Conservation (phyloP, 2,888 invertebrate genomes). For the Scelioninae gen. 1 region DNA sequence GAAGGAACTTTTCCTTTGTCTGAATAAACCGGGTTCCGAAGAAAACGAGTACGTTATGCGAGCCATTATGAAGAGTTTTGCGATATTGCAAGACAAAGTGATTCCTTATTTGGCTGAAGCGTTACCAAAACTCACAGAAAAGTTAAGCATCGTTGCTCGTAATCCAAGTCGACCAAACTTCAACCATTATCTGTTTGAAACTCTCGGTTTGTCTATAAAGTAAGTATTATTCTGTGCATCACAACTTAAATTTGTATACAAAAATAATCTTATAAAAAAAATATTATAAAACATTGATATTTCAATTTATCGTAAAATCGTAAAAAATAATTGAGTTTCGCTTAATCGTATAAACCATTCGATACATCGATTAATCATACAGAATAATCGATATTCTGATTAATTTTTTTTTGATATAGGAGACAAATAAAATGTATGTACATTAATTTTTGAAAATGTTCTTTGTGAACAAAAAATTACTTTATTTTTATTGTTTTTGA, state of each 20-base stretch:
- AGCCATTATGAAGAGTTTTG: constrained; percentile 96
- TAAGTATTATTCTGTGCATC: constrained; percentile 84
- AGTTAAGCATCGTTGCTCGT: constrained; percentile 92
- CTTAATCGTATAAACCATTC: too few relatives aligned
- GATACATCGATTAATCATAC: too few relatives aligned
- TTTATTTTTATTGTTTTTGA: too few relatives aligned
- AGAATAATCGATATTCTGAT: too few relatives aligned
- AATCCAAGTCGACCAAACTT: constrained; percentile 99
- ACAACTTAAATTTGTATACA: neutral
- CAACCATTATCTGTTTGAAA: constrained; percentile 99
- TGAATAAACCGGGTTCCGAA: constrained; percentile 90
- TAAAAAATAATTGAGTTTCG: too few relatives aligned
- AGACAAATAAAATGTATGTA: neutral
- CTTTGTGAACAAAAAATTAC: too few relatives aligned
- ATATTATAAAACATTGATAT: too few relatives aligned
- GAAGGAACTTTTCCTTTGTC: constrained; percentile 90
- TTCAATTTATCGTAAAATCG: too few relatives aligned
- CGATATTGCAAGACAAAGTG: constrained; percentile 91
- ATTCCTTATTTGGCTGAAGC: constrained; percentile 92
- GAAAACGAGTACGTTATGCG: constrained; percentile 99
- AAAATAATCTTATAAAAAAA: too few relatives aligned
- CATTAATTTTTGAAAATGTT: too few relatives aligned
- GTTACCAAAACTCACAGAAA: constrained; percentile 93
- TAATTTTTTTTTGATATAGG: constrained; percentile 9
- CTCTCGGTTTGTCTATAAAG: constrained; percentile 94